Evolutionary conservation across 1,140 invertebrate species (phyloP).

Genomic region (Hylaeus anthracinus): DNA sequence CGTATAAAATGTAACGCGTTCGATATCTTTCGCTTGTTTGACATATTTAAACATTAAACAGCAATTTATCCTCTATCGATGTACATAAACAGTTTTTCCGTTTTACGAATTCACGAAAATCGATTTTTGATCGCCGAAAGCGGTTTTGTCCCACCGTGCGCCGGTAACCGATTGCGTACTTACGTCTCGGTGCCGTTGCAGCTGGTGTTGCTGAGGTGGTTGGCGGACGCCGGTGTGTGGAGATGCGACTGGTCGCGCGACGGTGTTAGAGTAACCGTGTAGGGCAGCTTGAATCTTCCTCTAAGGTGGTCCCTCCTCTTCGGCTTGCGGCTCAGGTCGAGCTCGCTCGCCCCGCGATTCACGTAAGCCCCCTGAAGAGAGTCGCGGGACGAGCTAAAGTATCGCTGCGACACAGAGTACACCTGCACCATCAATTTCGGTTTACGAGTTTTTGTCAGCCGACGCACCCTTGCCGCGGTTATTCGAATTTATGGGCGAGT

Average conservation of each 20-base stretch:
- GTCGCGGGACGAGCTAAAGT: conserved; percentile 87
- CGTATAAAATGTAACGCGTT: too few relatives aligned
- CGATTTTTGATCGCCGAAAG: too few relatives aligned
- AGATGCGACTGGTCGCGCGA: conserved; percentile 83
- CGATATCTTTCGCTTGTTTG: too few relatives aligned
- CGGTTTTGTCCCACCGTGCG: too few relatives aligned
- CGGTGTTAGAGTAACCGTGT: conserved; percentile 83
- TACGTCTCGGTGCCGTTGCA: conserved; percentile 87
- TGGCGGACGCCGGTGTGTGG: conserved; percentile 83
- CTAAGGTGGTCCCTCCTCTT: conserved; percentile 84
- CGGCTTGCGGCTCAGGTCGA: conserved; percentile 86
- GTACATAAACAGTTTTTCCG: too few relatives aligned
- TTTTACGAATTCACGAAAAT: too few relatives aligned
- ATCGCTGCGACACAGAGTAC: conserved; percentile 80
- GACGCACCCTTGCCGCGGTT: background rate
- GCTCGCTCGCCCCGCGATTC: conserved; percentile 86
- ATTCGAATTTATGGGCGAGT: background rate
- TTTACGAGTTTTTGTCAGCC: conserved; percentile 49
- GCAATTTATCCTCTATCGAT: too few relatives aligned
- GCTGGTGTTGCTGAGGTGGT: conserved; percentile 84
- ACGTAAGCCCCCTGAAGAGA: conserved; percentile 88
- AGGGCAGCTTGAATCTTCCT: conserved; percentile 85
- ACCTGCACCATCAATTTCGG: conserved; percentile 69
- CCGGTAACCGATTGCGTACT: conserved; percentile 53
- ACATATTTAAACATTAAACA: too few relatives aligned